Evolutionary conservation across 2,113 vertebrate species (phyloP).

Genomic region (Lonchura striata): DNA sequence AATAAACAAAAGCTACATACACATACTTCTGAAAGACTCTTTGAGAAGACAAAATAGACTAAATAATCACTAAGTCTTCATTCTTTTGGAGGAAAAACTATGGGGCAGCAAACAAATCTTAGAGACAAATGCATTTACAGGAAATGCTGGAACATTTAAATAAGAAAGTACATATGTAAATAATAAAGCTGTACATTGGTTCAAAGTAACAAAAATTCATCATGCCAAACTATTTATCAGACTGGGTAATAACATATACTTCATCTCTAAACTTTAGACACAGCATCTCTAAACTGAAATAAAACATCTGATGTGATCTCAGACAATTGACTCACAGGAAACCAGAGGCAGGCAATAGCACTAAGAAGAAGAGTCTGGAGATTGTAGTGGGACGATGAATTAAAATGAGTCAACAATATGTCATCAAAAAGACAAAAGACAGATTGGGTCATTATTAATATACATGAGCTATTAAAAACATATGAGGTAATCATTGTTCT

Average conservation of each 20-base stretch:
- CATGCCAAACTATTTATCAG: constrained; percentile 27
- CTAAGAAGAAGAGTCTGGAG: constrained; percentile 1
- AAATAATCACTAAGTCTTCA: not conserved
- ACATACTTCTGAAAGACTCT: not conserved
- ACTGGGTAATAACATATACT: not conserved
- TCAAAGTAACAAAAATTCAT: constrained; percentile 18
- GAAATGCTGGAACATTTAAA: not conserved
- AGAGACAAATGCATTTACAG: not conserved
- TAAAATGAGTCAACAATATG: constrained; percentile 47
- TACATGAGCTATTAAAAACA: constrained; percentile 16
- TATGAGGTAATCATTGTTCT: constrained; percentile 28
- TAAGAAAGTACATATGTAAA: constrained; percentile 1
- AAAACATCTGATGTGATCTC: constrained; percentile 53
- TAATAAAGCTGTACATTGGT: not conserved
- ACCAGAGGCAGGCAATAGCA: not conserved
- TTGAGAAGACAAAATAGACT: not conserved
- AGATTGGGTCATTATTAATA: constrained; percentile 42
- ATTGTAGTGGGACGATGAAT: constrained; percentile 10
- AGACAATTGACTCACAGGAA: constrained; percentile 42
- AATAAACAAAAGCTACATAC: not conserved
- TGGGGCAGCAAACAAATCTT: not conserved
- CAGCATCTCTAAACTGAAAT: constrained; percentile 24
- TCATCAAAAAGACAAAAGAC: constrained; percentile 38
- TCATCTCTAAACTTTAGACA: constrained; percentile 30
- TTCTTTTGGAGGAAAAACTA: not conserved